Evolutionary conservation across 2,113 vertebrate species (phyloP).

Genomic region (Dicrurus megarhynchus): DNA sequence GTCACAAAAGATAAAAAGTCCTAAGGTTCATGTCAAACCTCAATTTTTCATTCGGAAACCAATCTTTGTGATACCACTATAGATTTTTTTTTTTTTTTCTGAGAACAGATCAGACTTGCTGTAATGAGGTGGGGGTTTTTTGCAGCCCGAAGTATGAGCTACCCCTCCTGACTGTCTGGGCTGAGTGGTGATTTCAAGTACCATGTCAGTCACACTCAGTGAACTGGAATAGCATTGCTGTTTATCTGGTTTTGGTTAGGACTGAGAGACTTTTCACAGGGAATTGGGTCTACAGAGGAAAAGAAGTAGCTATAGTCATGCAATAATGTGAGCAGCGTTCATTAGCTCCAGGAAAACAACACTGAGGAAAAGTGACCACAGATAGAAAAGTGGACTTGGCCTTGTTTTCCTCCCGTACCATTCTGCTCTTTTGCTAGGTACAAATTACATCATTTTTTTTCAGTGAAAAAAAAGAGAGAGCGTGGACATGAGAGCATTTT

Average conservation of each 20-base stretch:
- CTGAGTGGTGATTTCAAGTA: slow-evolving; percentile 45
- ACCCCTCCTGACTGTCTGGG: neutral
- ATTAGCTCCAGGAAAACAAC: neutral
- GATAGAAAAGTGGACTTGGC: neutral
- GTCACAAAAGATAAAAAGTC: slow-evolving; percentile 33
- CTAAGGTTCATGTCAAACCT: slow-evolving; percentile 7
- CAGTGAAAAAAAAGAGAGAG: neutral
- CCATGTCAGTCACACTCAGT: slow-evolving; percentile 16
- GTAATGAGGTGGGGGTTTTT: slow-evolving; percentile 29
- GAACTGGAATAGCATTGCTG: slow-evolving; percentile 29
- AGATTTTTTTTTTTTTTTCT: slow-evolving; percentile 4
- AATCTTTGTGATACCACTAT: slow-evolving; percentile 57
- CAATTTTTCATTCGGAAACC: slow-evolving; percentile 59
- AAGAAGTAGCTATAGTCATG: neutral
- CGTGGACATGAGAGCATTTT: neutral
- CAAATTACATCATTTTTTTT: fast-evolving
- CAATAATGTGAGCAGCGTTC: neutral
- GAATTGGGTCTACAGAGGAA: neutral
- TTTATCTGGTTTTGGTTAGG: slow-evolving; percentile 50
- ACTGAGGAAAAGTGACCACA: neutral
- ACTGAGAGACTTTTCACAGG: slow-evolving; percentile 8
- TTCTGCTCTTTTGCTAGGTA: neutral
- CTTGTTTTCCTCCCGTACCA: neutral
- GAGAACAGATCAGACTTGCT: neutral
- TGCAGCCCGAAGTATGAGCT: slow-evolving; percentile 18